Evolutionary conservation across 2,797 vertebrate genomes (phyloP).

Genomic region (Melanotaenia boesemani): DNA sequence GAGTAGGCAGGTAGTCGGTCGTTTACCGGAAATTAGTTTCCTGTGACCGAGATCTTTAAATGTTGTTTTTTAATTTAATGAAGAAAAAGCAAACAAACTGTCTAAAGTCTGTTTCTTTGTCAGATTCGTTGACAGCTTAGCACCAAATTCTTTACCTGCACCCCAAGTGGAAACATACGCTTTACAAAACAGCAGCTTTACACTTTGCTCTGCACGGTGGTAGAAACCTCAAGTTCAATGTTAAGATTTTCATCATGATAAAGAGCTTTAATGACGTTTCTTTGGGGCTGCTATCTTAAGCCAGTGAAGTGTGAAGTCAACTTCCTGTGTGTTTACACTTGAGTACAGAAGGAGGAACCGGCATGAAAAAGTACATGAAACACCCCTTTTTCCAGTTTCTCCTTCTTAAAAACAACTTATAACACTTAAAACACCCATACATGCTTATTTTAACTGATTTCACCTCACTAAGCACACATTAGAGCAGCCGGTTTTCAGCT

Average conservation of each 20-base stretch:
- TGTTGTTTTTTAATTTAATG: background rate
- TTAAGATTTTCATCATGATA: slow-evolving; percentile 29
- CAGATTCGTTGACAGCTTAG: background rate
- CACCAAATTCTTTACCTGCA: background rate
- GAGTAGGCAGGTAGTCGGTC: slow-evolving; percentile 32
- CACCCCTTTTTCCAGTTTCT: background rate
- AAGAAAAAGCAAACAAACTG: background rate
- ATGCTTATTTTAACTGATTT: too few species aligned
- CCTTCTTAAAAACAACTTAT: background rate
- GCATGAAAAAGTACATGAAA: background rate
- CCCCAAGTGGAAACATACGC: background rate
- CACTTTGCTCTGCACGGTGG: background rate
- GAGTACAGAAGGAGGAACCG: slow-evolving; percentile 43
- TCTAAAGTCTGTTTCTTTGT: background rate
- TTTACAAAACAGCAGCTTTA: too few species aligned
- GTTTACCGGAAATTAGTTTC: slow-evolving; percentile 50
- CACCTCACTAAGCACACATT: background rate
- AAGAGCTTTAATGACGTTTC: background rate
- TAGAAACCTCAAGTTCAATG: accelerated
- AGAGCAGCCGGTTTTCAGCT: too few species aligned
- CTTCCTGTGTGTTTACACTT: slow-evolving; percentile 71
- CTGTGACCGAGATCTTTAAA: slow-evolving; percentile 28
- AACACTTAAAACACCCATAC: background rate
- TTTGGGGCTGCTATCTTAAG: slow-evolving; percentile 26
- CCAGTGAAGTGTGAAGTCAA: slow-evolving; percentile 70